These are phyloP conservation scores for Drosophila engyochracea DNA, from an alignment of 2,888 invertebrate genomes.

Conservation along the genomic window DNA sequence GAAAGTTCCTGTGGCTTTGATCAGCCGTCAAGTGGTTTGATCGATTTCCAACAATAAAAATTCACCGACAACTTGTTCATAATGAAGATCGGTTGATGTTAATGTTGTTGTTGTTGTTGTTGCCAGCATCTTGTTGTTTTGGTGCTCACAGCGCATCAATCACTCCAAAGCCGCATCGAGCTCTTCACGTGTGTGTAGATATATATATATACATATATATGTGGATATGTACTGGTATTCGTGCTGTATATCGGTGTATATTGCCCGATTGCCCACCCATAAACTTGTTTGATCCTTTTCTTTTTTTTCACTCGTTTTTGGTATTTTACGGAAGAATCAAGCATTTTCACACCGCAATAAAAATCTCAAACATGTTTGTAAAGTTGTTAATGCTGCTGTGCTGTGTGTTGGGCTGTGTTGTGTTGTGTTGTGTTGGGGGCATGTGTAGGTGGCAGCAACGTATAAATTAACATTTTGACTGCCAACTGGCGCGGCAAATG, in stretches of 20 bases:
- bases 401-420: slow-evolving; percentile 3
- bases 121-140: slow-evolving; percentile 52
- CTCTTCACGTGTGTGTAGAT: slow-evolving; percentile 3
- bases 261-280: slow-evolving; percentile 68
- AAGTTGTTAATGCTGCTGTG: slow-evolving; percentile 75
- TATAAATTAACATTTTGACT: slow-evolving; percentile 83
- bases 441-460: slow-evolving; percentile 67
- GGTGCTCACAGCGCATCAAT: slow-evolving; percentile 69
- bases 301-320: neutral
- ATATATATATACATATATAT: neutral
- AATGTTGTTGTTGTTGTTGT: slow-evolving; percentile 11
- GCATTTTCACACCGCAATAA: slow-evolving; percentile 79
- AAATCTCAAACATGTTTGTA: slow-evolving; percentile 82
- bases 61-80: slow-evolving; percentile 68
- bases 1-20: slow-evolving; percentile 67
- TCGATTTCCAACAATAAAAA: slow-evolving; percentile 76
- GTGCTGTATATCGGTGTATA: slow-evolving; percentile 1
- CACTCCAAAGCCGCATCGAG: slow-evolving; percentile 55
- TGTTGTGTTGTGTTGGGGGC: slow-evolving; percentile 8
- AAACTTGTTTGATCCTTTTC: slow-evolving; percentile 79
- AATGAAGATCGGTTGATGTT: slow-evolving; percentile 61
- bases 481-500: slow-evolving; percentile 81
- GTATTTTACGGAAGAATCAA: slow-evolving; percentile 61
- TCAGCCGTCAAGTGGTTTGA: slow-evolving; percentile 79
- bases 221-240: neutral